Conservation (phyloP, 2,888 invertebrate genomes). For the Sussaba pulchella region DNA sequence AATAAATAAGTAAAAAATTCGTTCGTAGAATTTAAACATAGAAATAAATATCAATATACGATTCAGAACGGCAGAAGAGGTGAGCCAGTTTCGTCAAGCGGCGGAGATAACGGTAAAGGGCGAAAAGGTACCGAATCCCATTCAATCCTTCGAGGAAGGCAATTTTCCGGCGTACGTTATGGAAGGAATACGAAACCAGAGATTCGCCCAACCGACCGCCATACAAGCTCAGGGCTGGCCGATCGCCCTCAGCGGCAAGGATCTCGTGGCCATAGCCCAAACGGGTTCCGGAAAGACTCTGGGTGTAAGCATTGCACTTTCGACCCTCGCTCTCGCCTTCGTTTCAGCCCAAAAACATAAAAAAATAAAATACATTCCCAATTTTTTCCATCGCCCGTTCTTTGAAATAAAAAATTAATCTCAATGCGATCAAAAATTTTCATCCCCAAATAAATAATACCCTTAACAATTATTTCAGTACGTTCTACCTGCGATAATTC, state of each 20-base stretch:
- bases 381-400: too few species aligned
- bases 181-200: constrained; percentile 83
- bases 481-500: constrained; percentile 87
- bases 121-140: constrained; percentile 80
- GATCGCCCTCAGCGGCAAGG: constrained; percentile 87
- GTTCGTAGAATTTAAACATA: not conserved
- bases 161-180: constrained; percentile 80
- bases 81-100: constrained; percentile 75
- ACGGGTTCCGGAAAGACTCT: constrained; percentile 87
- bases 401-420: too few species aligned
- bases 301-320: constrained; percentile 82
- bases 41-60: not conserved
- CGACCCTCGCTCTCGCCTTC: too few species aligned
- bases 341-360: too few species aligned
- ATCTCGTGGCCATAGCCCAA: constrained; percentile 89
- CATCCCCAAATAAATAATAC: too few species aligned
- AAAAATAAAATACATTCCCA: too few species aligned
- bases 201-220: constrained; percentile 87
- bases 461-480: too few species aligned
- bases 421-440: too few species aligned
- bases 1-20: not conserved
- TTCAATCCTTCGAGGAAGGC: constrained; percentile 81
- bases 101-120: constrained; percentile 82
- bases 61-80: constrained; percentile 78
- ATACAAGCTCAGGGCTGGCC: constrained; percentile 90